A percentile compares a stretch with the other conserved stretches of the same genome.
Conservation (phyloP, 2,888 invertebrate genomes). For the Drosophila anomalata region DNA sequence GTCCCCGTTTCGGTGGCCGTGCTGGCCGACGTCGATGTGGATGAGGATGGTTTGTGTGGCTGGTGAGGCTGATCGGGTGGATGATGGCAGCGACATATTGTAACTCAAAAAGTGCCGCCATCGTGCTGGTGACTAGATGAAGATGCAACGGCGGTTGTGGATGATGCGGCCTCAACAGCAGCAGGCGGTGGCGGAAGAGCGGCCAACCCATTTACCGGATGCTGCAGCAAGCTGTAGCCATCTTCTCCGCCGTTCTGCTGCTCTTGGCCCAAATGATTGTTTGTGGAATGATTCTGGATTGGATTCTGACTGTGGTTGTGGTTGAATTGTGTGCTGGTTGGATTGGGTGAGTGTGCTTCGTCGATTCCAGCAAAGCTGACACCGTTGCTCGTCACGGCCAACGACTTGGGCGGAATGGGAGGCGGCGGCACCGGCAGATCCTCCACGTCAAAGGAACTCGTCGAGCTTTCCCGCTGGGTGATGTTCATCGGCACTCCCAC, state of each 20-base stretch:
- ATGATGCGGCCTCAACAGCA: conserved; percentile 47
- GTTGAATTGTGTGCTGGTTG: conserved; percentile 48
- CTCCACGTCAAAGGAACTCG: conserved; percentile 81
- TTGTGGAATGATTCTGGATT: conserved; percentile 65
- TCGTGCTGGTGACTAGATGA: conserved; percentile 71
- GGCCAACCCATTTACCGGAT: conserved; percentile 52
- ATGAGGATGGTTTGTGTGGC: conserved; percentile 72
- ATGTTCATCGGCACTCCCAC: conserved; percentile 66
- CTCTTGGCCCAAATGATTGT: conserved; percentile 57
- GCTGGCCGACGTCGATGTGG: conserved; percentile 67
- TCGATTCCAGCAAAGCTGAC: conserved; percentile 34
- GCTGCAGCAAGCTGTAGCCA: conserved; percentile 79
- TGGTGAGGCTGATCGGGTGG: conserved; percentile 72
- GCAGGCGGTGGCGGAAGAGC: conserved; percentile 30
- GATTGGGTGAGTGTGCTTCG: conserved; percentile 63
- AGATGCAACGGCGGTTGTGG: conserved; percentile 27
- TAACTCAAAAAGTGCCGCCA: conserved; percentile 83
- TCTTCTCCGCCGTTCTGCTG: conserved; percentile 68
- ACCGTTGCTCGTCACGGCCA: conserved; percentile 62
- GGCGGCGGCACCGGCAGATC: conserved; percentile 83
- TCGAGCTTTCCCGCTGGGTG: conserved; percentile 78
- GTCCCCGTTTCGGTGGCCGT: conserved; percentile 56
- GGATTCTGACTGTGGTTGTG: conserved; percentile 57
- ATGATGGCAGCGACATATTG: conserved; percentile 83
- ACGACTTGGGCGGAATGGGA: conserved; percentile 83